A percentile compares a stretch with the other conserved stretches of the same genome.
Evolutionary conservation across 2,797 vertebrate genomes (phyloP).

Genomic region (Sebastes hubbsi): DNA sequence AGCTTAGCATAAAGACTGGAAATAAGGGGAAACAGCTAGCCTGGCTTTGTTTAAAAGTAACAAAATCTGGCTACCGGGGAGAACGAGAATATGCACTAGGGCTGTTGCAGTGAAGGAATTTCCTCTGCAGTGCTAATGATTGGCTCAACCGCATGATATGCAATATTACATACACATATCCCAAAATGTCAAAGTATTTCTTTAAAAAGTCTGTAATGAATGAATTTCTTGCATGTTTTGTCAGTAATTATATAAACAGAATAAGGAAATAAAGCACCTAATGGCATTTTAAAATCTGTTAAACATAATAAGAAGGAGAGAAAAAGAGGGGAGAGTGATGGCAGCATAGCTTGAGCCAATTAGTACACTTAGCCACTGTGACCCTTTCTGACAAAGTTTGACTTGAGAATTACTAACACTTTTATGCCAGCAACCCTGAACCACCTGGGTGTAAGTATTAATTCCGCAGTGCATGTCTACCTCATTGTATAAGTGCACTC

Average conservation of each 20-base stretch:
- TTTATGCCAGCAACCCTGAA: conserved; percentile 33
- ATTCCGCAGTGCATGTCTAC: conserved; percentile 34
- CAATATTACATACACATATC: not conserved
- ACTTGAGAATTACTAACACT: conserved; percentile 30
- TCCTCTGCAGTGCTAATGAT: no score
- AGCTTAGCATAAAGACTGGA: no score
- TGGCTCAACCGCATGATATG: no score
- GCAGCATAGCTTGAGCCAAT: conserved; percentile 23
- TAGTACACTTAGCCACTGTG: conserved; percentile 47
- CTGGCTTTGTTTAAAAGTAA: no score
- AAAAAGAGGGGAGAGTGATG: not conserved
- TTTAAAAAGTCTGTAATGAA: not conserved
- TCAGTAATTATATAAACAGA: not conserved
- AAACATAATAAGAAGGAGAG: not conserved
- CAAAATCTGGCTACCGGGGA: no score
- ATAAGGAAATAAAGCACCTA: not conserved
- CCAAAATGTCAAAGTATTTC: not conserved
- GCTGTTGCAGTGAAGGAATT: no score
- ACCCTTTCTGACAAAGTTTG: conserved; percentile 50
- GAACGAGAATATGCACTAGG: no score
- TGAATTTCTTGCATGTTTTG: not conserved
- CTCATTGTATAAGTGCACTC: conserved; percentile 31
- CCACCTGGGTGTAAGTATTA: conserved; percentile 26
- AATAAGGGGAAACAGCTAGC: no score
- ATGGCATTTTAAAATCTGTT: not conserved